Base-by-base conservation (phyloP, 1,140 invertebrate genomes). In the Bathynomus jamesi region DNA sequence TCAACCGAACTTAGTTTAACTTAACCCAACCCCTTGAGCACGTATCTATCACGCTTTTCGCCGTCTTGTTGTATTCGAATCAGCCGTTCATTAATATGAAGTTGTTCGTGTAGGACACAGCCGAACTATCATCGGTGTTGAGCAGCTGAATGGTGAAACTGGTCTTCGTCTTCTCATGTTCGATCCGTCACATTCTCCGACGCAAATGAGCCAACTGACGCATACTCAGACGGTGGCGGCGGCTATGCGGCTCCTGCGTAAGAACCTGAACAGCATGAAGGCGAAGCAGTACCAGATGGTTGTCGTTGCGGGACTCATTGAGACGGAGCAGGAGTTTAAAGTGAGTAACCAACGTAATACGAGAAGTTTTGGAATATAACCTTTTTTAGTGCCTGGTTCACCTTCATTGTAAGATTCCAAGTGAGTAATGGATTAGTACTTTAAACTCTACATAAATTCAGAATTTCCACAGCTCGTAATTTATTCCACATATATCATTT, bases 241-340 rank as follows among this genome's bases (percentile, higher is more conserved):
- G 5, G 70, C 66, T 17, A 65, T 77, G 40, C 83, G 90, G 61
- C 85, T 91, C 40, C 84, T 94, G 31, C 85, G 92, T 61, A 88
- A 91, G 80, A 89, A 89, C 40, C 83, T 89, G 17, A 83, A 86
- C 40, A 87, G 89, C 0, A 88, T 94, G 85, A 89, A 91, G 78
- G 90, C 91, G 27, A 86, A 87, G 63, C 92, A 94, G 82, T 95
- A 94, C 83, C 93, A 95, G 83, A 87, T 94, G 72, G 90, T 94
- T 4, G 88, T 88, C 69, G 87, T 94, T 64, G 83, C 85, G 70
- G 92, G 92, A 0, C 86, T 89, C 28, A 88, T 94, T 79, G 85
- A 88, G 75, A 85, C 83, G 62, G 91, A 94, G 71, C 79, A 85
- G 62, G 90, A 93, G 46, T 74, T 71, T 69, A 65, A 75, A 71